phyloP scores from a whole-genome alignment of 2,797 vertebrate genomes.

The Ficedula albicollis region DNA sequence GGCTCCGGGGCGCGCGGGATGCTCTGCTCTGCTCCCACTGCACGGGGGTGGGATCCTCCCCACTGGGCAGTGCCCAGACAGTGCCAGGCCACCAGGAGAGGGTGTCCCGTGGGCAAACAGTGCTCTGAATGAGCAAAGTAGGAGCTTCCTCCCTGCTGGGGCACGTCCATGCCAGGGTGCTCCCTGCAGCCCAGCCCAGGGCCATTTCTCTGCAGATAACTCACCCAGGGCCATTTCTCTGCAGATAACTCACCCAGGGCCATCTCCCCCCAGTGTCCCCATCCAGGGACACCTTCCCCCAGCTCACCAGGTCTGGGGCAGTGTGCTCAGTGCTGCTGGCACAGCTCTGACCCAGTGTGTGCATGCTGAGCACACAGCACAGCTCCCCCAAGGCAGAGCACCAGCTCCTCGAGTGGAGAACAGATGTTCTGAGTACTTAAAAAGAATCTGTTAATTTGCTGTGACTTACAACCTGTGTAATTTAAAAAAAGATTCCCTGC shows the following conservation, averaged over 20 bases:
- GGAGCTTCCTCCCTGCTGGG: background rate
- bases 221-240: no score
- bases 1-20: conserved; percentile 67
- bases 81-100: conserved; percentile 75
- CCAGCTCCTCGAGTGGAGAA: background rate
- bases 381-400: background rate
- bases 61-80: conserved; percentile 78
- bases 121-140: conserved; percentile 79
- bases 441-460: background rate
- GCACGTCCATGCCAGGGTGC: fast-evolving
- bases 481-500: background rate
- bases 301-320: background rate
- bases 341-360: background rate
- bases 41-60: conserved; percentile 57
- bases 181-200: background rate
- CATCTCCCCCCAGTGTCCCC: no score
- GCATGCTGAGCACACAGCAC: fast-evolving
- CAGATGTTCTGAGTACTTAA: conserved; percentile 9
- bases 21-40: conserved; percentile 86
- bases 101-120: conserved; percentile 78
- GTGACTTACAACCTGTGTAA: background rate
- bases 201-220: no score
- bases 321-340: background rate
- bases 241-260: background rate
- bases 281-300: background rate